Base-by-base conservation (phyloP, 2,113 vertebrate species). In the Rana temporaria region DNA sequence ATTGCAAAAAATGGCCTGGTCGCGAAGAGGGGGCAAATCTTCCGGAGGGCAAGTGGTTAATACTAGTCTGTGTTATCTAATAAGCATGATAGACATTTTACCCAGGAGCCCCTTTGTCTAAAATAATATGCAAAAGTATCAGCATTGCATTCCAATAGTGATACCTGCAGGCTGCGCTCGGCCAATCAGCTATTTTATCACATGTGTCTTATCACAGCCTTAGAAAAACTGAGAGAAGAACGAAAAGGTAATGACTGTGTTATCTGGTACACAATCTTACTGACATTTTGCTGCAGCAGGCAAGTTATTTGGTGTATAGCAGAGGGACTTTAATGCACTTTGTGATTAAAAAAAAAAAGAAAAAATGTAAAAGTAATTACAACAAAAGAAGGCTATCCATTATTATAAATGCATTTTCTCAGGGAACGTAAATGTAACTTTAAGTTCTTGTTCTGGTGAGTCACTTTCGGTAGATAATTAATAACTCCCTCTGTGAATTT, bases 171-270 rank as follows among this genome's bases (percentile, higher is more conserved):
- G 52, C 69, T 72, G 52, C 17, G 52, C 24, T 9, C 53, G 4
- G 55, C 9, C 17, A 38, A 19, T 15, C 4, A 20, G 32, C 11
- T 22, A 30, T 65, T 65, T 65, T 65, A 63, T 77, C 74, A 32
- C 48, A 65, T 18, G n/a, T 24, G 42, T 65, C 75, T 78, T 55
- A 67, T 78, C 38, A 55, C 62, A 65, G 48, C 17, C 16, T n/a
- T 30, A 55, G 34, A 65, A 55, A 67, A 67, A 30, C 17, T 18
- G 57, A 20, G 52, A 56, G 60, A 65, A 66, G 18, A 78, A 78
- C 34, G 9, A 38, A 64, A 60, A 65, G 24, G 75, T 78, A 78
- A 78, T 78, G 76, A 78, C 63, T 78, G 63, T 56, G 63, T 67
- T 78, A 78, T 78, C 76, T 30, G 18, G 42, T 67, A 53, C 63